phyloP scores from a whole-genome alignment of 1,140 invertebrate species.

The Asbolus verrucosus region DNA sequence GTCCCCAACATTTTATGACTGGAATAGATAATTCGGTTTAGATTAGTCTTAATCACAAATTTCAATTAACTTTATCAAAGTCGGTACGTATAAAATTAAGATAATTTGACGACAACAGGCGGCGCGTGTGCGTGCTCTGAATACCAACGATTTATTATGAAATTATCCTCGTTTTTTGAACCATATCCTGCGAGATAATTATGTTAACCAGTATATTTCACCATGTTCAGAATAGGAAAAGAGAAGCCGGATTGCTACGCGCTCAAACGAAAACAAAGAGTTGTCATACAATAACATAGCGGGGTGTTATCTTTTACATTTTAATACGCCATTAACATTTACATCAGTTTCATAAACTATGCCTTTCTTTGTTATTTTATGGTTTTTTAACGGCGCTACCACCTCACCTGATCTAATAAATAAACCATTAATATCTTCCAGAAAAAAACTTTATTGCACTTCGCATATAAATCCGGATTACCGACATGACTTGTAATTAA shows the following conservation, averaged over 20 bases:
- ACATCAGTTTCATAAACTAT: neutral
- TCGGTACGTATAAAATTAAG: slow-evolving; percentile 13
- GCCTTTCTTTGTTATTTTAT: slow-evolving; percentile 28
- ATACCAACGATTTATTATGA: neutral
- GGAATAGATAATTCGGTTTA: slow-evolving; percentile 1
- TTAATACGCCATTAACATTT: neutral
- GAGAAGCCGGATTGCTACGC: too few species aligned
- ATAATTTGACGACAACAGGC: slow-evolving; percentile 4
- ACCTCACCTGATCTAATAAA: slow-evolving; percentile 21
- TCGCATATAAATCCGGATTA: slow-evolving; percentile 30
- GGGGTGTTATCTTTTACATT: neutral
- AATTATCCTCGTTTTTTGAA: neutral
- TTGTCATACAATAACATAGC: too few species aligned
- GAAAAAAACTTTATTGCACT: slow-evolving; percentile 2
- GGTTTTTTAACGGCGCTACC: slow-evolving; percentile 12
- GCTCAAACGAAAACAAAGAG: too few species aligned
- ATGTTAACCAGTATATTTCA: too few species aligned
- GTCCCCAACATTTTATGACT: neutral
- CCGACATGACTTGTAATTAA: slow-evolving; percentile 36
- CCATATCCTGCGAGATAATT: slow-evolving; percentile 20
- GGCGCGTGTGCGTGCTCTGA: neutral
- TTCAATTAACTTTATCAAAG: slow-evolving; percentile 25
- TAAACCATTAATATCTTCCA: too few species aligned
- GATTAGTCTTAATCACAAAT: neutral
- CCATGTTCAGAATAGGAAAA: too few species aligned